Evolutionary conservation across 2,797 vertebrate genomes (phyloP), one percentile per base, ranked within the genome.

Genomic region (Crypturellus tataupa): DNA sequence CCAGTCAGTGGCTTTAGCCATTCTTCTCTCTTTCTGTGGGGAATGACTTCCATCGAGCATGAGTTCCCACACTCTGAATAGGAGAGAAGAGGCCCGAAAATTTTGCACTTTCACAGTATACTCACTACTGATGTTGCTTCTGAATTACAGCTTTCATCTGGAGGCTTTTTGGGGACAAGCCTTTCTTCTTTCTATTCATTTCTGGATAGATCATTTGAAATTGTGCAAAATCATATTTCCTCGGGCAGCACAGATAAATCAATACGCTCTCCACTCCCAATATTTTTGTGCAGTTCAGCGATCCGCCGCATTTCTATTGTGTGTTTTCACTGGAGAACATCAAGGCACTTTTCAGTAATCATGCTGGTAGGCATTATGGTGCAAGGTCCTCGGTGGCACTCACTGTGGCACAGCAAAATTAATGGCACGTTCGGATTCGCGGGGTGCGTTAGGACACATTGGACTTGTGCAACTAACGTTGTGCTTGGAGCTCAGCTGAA

Each of bases 41-140:
- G 80, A 96, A 94, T 12, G 92, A 39, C 68, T 88, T 72, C 73
- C 18, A 63, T 63, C 21, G 13, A 95, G 86, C 70, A 88, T 29
- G 35, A 83, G 25, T 84, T 95, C 65, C 59, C 65, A 89, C 58
- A 60, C 37, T 65, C 39, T 59, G 53, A 91, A 80, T 25, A 82
- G 21, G n/a, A 91, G 39, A 65, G 55, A 81, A 93, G 58, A 68
- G 47, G 55, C 42, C 68, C 72, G 55, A 93, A 93, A 87, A 58
- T 42, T 89, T 91, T 95, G 53, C 86, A 91, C 68, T 91, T 94
- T 69, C 64, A 40, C 85, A 78, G 64, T 73, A 79, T 55, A 79
- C 19, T 89, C 55, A 85, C 64, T 78, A 72, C 55, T 88, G 82
- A 82, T 31, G 51, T 76, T 89, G 31, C 40, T 94, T 86, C 63